Conservation (phyloP, 2,888 invertebrate genomes). For the Trissolcus brochymenae region DNA sequence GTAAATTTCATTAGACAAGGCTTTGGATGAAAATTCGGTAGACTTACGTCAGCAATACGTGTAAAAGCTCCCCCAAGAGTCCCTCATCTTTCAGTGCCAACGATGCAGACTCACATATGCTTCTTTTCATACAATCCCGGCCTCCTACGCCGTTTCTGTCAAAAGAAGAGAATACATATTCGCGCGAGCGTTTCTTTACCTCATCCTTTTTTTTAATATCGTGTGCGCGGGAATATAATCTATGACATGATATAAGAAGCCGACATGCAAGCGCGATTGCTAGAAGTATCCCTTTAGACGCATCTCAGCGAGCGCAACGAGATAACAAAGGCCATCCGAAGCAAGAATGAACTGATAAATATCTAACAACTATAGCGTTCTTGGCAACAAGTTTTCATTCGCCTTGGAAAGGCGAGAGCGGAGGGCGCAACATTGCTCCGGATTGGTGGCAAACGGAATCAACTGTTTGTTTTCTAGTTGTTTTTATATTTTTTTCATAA, state of each 20-base stretch:
- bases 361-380: conserved; percentile 37
- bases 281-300: conserved; percentile 40
- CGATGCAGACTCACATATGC: conserved; percentile 83
- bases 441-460: conserved; percentile 25
- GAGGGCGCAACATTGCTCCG: conserved; percentile 14
- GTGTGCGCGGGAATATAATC: conserved; percentile 40
- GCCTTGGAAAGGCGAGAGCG: not conserved
- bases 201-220: conserved; percentile 38
- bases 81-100: conserved; percentile 79
- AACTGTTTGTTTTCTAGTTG: conserved; percentile 22
- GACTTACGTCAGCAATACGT: conserved; percentile 76
- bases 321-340: conserved; percentile 40
- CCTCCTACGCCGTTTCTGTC: conserved; percentile 82
- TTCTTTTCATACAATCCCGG: conserved; percentile 80
- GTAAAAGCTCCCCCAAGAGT: conserved; percentile 78
- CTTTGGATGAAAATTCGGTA: conserved; percentile 51
- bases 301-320: conserved; percentile 15
- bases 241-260: conserved; percentile 44
- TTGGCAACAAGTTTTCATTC: conserved; percentile 47
- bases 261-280: conserved; percentile 24
- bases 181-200: conserved; percentile 38
- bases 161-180: conserved; percentile 54
- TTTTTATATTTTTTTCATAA: not conserved
- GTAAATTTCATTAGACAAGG: conserved; percentile 52
- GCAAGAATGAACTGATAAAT: conserved; percentile 53